Percentiles rank a stretch among this genome's conserved stretches.
These are phyloP conservation scores for Vanacampus margaritifer DNA, from an alignment of 2,113 vertebrate species.

Conservation along the genomic window DNA sequence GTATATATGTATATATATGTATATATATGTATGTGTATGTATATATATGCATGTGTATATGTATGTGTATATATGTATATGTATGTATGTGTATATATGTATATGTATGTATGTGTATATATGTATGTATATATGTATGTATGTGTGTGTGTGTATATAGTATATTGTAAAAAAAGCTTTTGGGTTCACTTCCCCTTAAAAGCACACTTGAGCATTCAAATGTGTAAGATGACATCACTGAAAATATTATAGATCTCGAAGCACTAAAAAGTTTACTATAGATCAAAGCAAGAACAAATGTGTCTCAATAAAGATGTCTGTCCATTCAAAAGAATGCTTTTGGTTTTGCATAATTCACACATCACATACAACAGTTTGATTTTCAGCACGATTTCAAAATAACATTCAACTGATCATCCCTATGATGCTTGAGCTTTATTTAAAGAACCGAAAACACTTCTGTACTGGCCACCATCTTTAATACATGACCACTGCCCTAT, in stretches of 20 bases:
- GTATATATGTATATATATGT: too few species aligned
- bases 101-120: too few species aligned
- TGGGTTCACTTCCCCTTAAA: too few species aligned
- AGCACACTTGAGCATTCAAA: not conserved
- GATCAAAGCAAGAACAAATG: not conserved
- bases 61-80: too few species aligned
- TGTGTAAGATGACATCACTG: not conserved
- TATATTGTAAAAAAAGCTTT: too few species aligned
- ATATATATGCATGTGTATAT: too few species aligned
- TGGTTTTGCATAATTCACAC: not conserved
- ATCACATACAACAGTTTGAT: not conserved
- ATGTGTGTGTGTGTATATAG: too few species aligned
- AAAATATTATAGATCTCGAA: not conserved
- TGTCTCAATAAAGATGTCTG: not conserved
- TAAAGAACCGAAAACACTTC: not conserved
- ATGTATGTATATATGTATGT: too few species aligned
- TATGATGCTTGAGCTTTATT: not conserved
- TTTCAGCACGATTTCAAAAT: not conserved
- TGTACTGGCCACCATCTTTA: too few species aligned
- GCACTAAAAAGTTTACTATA: not conserved
- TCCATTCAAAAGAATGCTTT: not conserved
- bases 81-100: too few species aligned
- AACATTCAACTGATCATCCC: not conserved
- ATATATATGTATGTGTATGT: too few species aligned
- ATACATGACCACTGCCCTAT: too few species aligned